Conservation (phyloP, 2,797 vertebrate species). For the Eurystomus glaucurus region DNA sequence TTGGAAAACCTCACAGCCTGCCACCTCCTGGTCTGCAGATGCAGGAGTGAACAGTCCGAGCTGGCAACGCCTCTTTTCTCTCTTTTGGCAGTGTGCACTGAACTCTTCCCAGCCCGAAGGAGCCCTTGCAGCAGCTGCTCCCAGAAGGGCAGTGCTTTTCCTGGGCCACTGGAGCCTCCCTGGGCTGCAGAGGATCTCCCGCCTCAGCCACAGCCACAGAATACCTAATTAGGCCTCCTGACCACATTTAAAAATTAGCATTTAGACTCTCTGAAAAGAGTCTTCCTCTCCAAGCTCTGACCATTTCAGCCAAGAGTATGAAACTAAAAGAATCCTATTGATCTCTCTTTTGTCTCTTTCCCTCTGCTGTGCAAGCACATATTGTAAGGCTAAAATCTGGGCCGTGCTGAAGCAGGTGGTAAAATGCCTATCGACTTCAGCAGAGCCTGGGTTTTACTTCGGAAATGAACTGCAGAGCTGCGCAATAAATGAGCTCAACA, state of each 20-base stretch:
- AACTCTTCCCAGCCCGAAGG: background rate
- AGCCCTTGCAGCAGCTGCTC: background rate
- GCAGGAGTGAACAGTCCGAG: background rate
- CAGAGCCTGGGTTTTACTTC: background rate
- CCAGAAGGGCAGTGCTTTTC: fast-evolving
- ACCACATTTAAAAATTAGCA: background rate
- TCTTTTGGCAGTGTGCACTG: background rate
- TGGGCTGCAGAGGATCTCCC: background rate
- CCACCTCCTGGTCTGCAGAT: background rate
- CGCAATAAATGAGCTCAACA: constrained; percentile 17
- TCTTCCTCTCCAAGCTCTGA: background rate
- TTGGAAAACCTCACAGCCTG: background rate
- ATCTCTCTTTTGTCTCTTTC: background rate
- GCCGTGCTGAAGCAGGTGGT: background rate
- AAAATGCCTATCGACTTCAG: constrained; percentile 1
- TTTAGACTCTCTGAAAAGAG: background rate
- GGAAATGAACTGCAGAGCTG: constrained; percentile 3
- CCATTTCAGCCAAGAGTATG: background rate
- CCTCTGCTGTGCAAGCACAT: background rate
- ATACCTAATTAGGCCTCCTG: background rate
- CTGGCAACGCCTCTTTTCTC: background rate
- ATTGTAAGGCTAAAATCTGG: background rate
- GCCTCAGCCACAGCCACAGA: fast-evolving
- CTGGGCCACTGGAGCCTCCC: fast-evolving
- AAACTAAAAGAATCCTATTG: background rate